Evolutionary conservation across 2,797 vertebrate genomes (phyloP).

Genomic region (Tachyglossus aculeatus): DNA sequence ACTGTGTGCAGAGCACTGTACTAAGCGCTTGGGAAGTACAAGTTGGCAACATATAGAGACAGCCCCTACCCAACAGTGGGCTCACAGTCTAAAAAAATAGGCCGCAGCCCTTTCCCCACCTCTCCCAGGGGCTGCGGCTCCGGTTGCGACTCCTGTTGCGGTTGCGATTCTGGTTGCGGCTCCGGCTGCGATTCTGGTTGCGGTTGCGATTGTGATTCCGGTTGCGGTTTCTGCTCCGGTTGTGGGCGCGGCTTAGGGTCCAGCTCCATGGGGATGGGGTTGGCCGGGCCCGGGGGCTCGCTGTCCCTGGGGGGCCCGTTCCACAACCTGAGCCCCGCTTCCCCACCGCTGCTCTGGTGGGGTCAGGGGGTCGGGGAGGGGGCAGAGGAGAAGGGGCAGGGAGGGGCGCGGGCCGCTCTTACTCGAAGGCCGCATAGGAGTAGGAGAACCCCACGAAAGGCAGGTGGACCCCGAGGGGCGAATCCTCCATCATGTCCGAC

Average conservation of each 20-base stretch:
- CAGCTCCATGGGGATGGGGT: conserved; percentile 41
- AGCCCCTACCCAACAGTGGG: no score
- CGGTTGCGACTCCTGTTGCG: background rate
- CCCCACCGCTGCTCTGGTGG: no score
- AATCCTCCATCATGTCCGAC: conserved; percentile 58
- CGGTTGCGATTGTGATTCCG: background rate
- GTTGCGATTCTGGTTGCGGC: no score
- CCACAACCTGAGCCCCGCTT: no score
- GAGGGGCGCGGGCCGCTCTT: background rate
- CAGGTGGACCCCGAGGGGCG: conserved; percentile 66
- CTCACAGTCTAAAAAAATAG: no score
- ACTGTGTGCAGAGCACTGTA: no score
- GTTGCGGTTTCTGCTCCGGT: no score
- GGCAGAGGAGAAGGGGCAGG: background rate
- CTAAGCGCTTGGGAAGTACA: no score
- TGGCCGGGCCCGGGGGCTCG: conserved; percentile 14
- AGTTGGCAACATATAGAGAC: no score
- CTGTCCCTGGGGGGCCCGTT: conserved; percentile 39
- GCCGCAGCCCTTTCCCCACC: background rate
- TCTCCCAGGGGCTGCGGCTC: background rate
- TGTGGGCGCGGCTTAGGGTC: conserved; percentile 38
- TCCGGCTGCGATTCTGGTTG: no score
- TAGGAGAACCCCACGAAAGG: conserved; percentile 74
- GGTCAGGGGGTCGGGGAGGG: conserved; percentile 27
- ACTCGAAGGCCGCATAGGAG: conserved; percentile 55